A percentile compares a stretch with the other conserved stretches of the same genome.
phyloP scores from a whole-genome alignment of 2,888 invertebrate species.

The Agriopis marginaria region DNA sequence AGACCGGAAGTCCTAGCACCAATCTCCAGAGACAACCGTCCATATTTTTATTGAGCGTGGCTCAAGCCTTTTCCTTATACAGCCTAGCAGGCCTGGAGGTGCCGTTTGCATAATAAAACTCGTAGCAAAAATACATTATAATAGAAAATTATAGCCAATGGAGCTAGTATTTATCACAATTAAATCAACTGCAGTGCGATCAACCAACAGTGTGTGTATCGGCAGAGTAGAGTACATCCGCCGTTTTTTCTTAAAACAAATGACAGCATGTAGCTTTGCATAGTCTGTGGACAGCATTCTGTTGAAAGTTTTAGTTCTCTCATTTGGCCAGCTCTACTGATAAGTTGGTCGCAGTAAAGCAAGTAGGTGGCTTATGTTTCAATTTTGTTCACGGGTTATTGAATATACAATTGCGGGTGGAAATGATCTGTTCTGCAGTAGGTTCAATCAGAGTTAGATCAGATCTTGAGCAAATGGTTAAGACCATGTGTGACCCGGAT shows the following conservation, averaged over 20 bases:
- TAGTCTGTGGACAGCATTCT: not conserved
- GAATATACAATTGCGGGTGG: conserved; percentile 36
- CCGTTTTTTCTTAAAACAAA: not conserved
- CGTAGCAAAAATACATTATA: conserved; percentile 13
- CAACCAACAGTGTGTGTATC: not conserved
- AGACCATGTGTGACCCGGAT: conserved; percentile 15
- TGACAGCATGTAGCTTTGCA: too few relatives aligned
- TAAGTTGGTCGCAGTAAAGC: too few relatives aligned
- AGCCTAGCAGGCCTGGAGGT: conserved; percentile 34
- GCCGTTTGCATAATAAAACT: conserved; percentile 44
- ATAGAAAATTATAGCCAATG: not conserved
- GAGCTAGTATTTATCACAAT: not conserved
- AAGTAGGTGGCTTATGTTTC: conserved; percentile 28
- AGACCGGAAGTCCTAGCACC: conserved; percentile 61
- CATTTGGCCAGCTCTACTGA: too few relatives aligned
- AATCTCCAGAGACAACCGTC: conserved; percentile 62
- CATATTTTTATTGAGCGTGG: conserved; percentile 36
- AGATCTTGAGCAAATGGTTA: conserved; percentile 3
- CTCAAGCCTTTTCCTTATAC: conserved; percentile 37
- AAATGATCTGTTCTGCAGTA: conserved; percentile 29
- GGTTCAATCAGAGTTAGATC: conserved; percentile 2
- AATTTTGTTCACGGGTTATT: conserved; percentile 47
- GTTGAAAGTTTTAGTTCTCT: not conserved
- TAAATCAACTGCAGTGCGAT: too few relatives aligned
- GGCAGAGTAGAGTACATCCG: not conserved